Percentiles rank a stretch among this genome's conserved stretches.
Conservation (phyloP, 2,888 invertebrate genomes). For the Cheilosia variabilis region DNA sequence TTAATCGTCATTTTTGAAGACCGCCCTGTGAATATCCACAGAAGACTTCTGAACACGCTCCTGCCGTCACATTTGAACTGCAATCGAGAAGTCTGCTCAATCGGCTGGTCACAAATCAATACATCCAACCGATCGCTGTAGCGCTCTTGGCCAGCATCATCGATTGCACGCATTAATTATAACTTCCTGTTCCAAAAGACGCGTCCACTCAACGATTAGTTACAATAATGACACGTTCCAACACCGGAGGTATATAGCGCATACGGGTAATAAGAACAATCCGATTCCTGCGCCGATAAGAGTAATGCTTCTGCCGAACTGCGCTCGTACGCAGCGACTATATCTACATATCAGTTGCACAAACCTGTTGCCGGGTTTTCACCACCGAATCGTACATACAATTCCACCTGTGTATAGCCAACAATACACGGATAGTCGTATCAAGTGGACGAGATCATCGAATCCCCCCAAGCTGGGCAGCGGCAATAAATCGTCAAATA, state of each 20-base stretch:
- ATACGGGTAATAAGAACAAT: conserved; percentile 64
- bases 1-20: too few relatives aligned
- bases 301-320: conserved; percentile 69
- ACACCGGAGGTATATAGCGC: neutral
- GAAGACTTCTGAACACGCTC: too few relatives aligned
- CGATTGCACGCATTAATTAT: conserved; percentile 69
- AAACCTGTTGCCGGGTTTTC: conserved; percentile 64
- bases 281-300: conserved; percentile 62
- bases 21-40: too few relatives aligned
- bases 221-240: conserved; percentile 69
- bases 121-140: conserved; percentile 44
- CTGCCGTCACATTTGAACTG: too few relatives aligned
- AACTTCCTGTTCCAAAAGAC: conserved; percentile 38
- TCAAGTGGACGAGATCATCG: conserved; percentile 59
- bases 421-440: conserved; percentile 41
- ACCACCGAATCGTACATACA: conserved; percentile 46
- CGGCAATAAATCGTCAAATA: conserved; percentile 75
- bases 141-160: conserved; percentile 40
- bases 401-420: neutral
- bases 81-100: neutral
- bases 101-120: neutral
- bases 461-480: conserved; percentile 60
- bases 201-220: conserved; percentile 32
- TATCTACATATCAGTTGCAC: conserved; percentile 71
- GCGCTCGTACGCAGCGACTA: conserved; percentile 58